Conservation (phyloP, 2,888 invertebrate species). For the Lycophotia porphyrea region DNA sequence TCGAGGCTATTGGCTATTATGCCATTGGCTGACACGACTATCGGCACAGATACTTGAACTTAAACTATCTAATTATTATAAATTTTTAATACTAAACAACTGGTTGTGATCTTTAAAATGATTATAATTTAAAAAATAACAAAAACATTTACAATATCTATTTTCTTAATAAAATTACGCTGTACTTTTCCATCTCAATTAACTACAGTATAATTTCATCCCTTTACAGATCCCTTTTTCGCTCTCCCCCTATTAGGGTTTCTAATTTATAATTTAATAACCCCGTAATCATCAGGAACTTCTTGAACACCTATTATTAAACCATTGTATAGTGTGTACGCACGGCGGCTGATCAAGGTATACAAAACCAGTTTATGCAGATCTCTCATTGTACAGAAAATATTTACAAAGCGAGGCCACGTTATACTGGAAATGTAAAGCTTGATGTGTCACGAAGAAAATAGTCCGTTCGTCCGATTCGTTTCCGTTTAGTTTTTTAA, state of each 20-base stretch:
- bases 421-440: no score
- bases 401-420: no score
- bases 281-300: conserved; percentile 3
- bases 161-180: not conserved
- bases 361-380: no score
- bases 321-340: not conserved
- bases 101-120: no score
- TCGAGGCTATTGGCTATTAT: no score
- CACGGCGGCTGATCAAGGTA: no score
- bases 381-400: no score
- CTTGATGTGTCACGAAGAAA: no score
- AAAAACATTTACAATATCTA: not conserved
- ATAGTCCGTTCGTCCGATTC: conserved; percentile 22
- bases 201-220: not conserved
- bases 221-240: no score
- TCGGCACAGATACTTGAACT: no score
- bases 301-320: not conserved
- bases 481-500: conserved; percentile 46
- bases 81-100: no score
- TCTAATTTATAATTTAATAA: not conserved
- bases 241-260: not conserved
- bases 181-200: not conserved
- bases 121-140: not conserved
- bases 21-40: no score
- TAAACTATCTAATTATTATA: not conserved